phyloP scores from a whole-genome alignment of 2,797 vertebrate species.

The Huso huso region DNA sequence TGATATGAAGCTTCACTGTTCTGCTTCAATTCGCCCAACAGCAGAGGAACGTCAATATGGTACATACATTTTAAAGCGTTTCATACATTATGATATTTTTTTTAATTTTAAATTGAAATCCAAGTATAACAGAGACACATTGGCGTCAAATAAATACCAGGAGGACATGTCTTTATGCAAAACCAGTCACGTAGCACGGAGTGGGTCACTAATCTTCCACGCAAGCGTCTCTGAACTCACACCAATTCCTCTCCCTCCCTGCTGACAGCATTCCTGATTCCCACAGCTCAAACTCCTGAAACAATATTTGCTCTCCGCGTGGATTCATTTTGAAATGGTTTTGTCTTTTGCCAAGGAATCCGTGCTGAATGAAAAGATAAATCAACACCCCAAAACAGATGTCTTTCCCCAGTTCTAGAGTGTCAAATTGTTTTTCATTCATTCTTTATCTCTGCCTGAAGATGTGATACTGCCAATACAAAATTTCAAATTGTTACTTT shows the following conservation, averaged over 20 bases:
- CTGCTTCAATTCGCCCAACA: too few relatives aligned
- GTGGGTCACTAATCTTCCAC: background rate
- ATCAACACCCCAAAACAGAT: too few relatives aligned
- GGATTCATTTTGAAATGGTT: constrained; percentile 1
- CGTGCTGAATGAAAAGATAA: background rate
- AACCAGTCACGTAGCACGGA: background rate
- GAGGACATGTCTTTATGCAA: too few relatives aligned
- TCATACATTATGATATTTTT: too few relatives aligned
- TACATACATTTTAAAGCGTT: too few relatives aligned
- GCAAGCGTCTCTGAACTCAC: background rate
- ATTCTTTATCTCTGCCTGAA: constrained; percentile 22
- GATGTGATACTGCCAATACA: constrained; percentile 11
- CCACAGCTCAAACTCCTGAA: constrained; percentile 1
- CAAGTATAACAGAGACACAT: too few relatives aligned
- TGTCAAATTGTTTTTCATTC: background rate
- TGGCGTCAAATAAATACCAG: too few relatives aligned
- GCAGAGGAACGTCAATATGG: too few relatives aligned
- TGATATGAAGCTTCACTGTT: too few relatives aligned
- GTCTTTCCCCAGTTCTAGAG: too few relatives aligned
- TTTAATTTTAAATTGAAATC: too few relatives aligned
- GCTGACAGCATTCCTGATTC: background rate
- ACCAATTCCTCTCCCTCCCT: background rate
- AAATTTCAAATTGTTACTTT: too few relatives aligned
- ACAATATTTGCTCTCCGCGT: constrained; percentile 5
- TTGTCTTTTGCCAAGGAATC: constrained; percentile 15